A percentile compares a stretch with the other conserved stretches of the same genome.
Evolutionary conservation across 2,113 vertebrate genomes (phyloP).

Genomic region (Bos javanicus): DNA sequence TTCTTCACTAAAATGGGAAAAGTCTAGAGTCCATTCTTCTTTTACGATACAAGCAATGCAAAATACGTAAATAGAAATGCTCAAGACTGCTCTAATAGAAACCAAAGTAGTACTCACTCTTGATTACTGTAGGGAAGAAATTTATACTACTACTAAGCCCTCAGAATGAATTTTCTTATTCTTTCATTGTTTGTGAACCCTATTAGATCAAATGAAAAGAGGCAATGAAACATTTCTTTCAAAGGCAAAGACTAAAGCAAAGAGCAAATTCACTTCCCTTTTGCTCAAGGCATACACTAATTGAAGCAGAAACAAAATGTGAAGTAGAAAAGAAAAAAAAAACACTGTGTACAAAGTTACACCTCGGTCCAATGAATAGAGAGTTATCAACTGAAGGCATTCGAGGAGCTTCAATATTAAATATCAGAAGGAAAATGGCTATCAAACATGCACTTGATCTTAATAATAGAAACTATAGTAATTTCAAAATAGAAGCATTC

Average conservation of each 20-base stretch:
- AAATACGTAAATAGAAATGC: background rate
- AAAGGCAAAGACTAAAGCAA: constrained; percentile 63
- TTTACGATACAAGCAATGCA: background rate
- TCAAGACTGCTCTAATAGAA: background rate
- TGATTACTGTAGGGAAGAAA: background rate
- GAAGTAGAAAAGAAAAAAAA: constrained; percentile 68
- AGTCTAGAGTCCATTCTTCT: background rate
- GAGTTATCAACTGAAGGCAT: constrained; percentile 68
- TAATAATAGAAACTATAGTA: constrained; percentile 27
- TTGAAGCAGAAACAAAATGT: constrained; percentile 73
- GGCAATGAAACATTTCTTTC: constrained; percentile 69
- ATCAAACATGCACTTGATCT: constrained; percentile 63
- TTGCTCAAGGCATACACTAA: constrained; percentile 69
- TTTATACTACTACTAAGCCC: background rate
- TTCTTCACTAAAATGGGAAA: background rate
- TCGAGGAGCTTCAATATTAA: constrained; percentile 55
- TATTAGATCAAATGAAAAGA: constrained; percentile 57
- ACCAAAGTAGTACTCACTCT: background rate
- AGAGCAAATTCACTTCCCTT: constrained; percentile 67
- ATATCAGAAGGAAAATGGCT: constrained; percentile 61
- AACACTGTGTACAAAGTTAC: constrained; percentile 54
- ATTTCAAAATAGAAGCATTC: constrained; percentile 57
- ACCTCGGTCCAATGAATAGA: constrained; percentile 71
- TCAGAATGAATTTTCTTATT: constrained; percentile 2
- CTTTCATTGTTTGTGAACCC: constrained; percentile 17